phyloP scores from a whole-genome alignment of 2,797 vertebrate species.

The Phyllotis vaccarum region DNA sequence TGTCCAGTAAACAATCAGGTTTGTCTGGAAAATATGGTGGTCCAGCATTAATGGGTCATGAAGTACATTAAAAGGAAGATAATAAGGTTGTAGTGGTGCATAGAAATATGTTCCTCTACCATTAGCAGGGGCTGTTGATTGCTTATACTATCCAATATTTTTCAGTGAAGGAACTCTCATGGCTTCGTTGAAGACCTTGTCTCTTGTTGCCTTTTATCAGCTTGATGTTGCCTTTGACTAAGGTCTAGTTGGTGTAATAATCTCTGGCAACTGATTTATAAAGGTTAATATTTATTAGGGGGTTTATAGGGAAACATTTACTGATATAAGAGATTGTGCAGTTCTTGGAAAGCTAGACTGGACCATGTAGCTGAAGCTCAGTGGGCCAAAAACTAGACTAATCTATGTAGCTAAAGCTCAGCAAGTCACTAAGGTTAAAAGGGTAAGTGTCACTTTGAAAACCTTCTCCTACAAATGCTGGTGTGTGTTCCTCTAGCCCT shows the following conservation, averaged over 20 bases:
- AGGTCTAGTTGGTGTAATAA: neutral
- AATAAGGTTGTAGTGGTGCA: neutral
- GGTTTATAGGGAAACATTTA: too few species aligned
- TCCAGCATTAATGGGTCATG: neutral
- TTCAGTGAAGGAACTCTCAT: neutral
- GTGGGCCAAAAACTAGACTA: too few species aligned
- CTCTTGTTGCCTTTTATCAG: neutral
- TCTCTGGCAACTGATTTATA: too few species aligned
- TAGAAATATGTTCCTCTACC: neutral
- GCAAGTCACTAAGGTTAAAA: neutral
- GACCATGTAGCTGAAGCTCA: too few species aligned
- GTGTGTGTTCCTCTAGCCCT: neutral
- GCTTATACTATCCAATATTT: neutral
- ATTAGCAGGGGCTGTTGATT: neutral
- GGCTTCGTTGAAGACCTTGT: neutral
- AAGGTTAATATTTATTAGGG: too few species aligned
- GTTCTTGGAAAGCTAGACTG: too few species aligned
- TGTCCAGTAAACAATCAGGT: neutral
- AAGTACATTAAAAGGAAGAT: neutral
- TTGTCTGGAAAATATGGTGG: neutral
- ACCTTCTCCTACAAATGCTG: neutral
- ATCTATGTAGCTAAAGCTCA: too few species aligned
- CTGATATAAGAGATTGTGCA: too few species aligned
- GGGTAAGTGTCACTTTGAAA: neutral
- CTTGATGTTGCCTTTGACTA: neutral